These are phyloP conservation scores for Andinoacara biseriatus DNA, from an alignment of 2,113 vertebrate species.

Conservation along the genomic window DNA sequence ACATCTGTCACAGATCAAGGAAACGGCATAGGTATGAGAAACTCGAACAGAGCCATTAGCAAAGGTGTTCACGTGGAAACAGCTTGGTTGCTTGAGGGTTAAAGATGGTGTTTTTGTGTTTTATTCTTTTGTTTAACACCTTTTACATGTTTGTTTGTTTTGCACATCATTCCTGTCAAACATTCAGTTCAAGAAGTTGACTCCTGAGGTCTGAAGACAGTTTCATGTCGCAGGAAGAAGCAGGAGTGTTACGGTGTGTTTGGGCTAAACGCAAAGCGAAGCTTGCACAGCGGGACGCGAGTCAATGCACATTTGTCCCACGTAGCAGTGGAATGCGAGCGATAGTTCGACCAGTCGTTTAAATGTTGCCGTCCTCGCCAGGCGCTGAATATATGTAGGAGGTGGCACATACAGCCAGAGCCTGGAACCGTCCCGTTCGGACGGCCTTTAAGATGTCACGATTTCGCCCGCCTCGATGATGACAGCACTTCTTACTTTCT, in stretches of 20 bases:
- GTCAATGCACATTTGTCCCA: neutral
- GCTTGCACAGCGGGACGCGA: neutral
- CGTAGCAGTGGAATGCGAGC: rapidly evolving
- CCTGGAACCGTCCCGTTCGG: neutral
- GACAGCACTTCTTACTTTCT: too few relatives aligned
- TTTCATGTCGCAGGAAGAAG: neutral
- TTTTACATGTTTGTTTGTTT: neutral
- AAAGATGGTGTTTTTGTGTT: neutral
- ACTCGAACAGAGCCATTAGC: neutral
- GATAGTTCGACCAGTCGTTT: neutral
- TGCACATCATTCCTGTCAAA: neutral
- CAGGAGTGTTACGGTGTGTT: neutral
- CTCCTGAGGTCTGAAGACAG: neutral
- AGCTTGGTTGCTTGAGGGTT: neutral
- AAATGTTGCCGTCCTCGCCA: rapidly evolving
- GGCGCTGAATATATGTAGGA: too few relatives aligned
- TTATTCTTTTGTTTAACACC: neutral
- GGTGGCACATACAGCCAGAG: neutral
- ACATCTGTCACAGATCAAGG: neutral
- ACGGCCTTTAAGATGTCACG: neutral
- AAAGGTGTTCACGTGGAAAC: neutral
- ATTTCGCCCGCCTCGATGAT: too few relatives aligned
- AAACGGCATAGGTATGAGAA: rapidly evolving
- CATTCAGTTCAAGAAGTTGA: neutral
- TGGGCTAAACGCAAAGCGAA: neutral